Evolutionary conservation across 1,140 invertebrate species (phyloP).

Genomic region (Drosophila erecta): DNA sequence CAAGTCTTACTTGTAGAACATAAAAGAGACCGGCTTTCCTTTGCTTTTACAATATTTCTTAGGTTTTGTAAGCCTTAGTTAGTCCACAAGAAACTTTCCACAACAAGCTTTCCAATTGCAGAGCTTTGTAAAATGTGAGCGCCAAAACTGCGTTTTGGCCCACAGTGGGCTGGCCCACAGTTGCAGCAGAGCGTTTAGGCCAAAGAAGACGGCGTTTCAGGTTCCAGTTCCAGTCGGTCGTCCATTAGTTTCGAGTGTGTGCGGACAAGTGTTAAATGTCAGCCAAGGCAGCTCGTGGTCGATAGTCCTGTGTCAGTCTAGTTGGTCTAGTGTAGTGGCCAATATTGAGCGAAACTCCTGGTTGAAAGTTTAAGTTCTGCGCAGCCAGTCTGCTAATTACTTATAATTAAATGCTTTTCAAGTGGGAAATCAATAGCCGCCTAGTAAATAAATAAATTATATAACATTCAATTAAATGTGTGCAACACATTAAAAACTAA

Average conservation of each 20-base stretch:
- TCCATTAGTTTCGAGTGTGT: conserved; percentile 42
- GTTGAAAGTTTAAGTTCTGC: neutral
- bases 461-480: neutral
- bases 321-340: neutral
- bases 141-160: neutral
- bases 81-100: too few species aligned
- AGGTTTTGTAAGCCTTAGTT: too few species aligned
- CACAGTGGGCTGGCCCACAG: conserved; percentile 28
- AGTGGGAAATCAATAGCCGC: neutral
- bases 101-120: too few species aligned
- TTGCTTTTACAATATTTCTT: too few species aligned
- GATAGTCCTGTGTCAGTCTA: neutral
- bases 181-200: conserved; percentile 26
- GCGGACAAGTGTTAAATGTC: conserved; percentile 39
- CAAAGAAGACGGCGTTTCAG: conserved; percentile 21
- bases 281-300: neutral
- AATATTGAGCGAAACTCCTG: neutral
- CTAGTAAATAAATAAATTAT: neutral
- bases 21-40: too few species aligned
- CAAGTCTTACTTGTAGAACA: too few species aligned
- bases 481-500: conserved; percentile 2
- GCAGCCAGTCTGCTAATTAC: neutral
- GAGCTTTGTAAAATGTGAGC: neutral
- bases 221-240: conserved; percentile 40
- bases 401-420: neutral